These are phyloP conservation scores for Creontiades dilutus DNA, from an alignment of 2,888 invertebrate genomes.

Conservation along the genomic window DNA sequence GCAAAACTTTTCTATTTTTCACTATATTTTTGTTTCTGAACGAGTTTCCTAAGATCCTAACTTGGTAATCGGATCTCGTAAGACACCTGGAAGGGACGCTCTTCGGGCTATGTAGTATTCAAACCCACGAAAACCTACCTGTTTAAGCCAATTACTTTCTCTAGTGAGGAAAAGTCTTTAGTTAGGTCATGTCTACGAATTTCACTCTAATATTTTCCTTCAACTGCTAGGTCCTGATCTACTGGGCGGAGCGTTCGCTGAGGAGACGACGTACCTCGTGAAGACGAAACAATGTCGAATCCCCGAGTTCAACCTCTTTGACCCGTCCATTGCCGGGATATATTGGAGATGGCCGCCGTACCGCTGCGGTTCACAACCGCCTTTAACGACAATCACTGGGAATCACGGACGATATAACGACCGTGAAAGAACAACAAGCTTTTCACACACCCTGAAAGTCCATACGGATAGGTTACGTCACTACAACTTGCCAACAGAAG, in stretches of 20 bases:
- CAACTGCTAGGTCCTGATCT: too few species aligned
- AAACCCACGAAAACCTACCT: too few species aligned
- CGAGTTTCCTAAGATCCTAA: too few species aligned
- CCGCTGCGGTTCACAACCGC: slow-evolving; percentile 74
- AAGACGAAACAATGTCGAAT: slow-evolving; percentile 84
- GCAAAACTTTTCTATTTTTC: too few species aligned
- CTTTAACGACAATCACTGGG: slow-evolving; percentile 73
- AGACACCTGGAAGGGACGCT: too few species aligned
- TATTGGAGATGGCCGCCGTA: slow-evolving; percentile 81
- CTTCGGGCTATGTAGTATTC: too few species aligned
- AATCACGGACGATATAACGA: neutral
- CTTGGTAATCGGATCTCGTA: too few species aligned
- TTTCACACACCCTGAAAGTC: slow-evolving; percentile 62
- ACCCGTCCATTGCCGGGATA: slow-evolving; percentile 80
- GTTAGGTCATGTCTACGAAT: too few species aligned
- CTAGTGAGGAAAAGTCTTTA: too few species aligned
- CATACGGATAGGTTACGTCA: slow-evolving; percentile 10
- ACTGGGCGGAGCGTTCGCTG: neutral
- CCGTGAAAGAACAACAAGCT: neutral
- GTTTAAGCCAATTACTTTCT: too few species aligned
- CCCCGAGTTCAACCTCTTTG: slow-evolving; percentile 81
- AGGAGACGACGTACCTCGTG: slow-evolving; percentile 78
- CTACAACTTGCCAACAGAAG: slow-evolving; percentile 1
- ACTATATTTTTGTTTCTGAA: too few species aligned
- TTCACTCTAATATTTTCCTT: too few species aligned